These are phyloP conservation scores for Ophthalmolycus amberensis DNA, from an alignment of 2,113 vertebrate genomes.

Conservation along the genomic window DNA sequence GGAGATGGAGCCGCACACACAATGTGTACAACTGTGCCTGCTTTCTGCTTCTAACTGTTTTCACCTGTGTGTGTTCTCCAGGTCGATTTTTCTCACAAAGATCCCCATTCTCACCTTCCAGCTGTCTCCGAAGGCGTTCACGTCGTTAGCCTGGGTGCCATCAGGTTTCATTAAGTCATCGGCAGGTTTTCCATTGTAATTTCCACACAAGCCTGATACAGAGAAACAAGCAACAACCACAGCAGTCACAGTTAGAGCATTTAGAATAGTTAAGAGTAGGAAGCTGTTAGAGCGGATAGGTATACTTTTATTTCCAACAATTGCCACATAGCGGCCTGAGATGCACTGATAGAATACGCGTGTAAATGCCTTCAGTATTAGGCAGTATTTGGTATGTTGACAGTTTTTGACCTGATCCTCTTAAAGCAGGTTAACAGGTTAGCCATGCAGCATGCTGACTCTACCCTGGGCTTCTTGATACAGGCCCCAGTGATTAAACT, in stretches of 20 bases:
- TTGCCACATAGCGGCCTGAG: neutral
- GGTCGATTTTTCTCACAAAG: neutral
- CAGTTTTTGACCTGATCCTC: too few species aligned
- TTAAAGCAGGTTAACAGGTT: too few species aligned
- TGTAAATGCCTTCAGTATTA: too few species aligned
- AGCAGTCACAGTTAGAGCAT: neutral
- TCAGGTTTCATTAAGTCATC: conserved; percentile 43
- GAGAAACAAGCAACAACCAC: neutral
- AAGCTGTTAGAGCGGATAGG: neutral
- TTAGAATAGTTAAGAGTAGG: neutral
- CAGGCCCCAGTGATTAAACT: neutral
- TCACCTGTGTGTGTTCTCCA: neutral
- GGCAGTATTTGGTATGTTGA: too few species aligned
- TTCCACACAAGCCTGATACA: conserved; percentile 50
- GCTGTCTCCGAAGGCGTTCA: conserved; percentile 34
- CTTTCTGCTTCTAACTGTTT: neutral
- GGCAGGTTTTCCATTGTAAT: conserved; percentile 26
- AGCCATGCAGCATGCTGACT: too few species aligned
- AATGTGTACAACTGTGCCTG: neutral
- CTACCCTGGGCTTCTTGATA: neutral
- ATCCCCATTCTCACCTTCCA: conserved; percentile 35
- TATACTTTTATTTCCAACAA: neutral
- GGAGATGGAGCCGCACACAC: neutral
- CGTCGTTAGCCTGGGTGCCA: conserved; percentile 1
- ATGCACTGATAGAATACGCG: too few species aligned